Evolutionary conservation across 2,888 invertebrate genomes (phyloP).

Genomic region (Meghimatium bilineatum): DNA sequence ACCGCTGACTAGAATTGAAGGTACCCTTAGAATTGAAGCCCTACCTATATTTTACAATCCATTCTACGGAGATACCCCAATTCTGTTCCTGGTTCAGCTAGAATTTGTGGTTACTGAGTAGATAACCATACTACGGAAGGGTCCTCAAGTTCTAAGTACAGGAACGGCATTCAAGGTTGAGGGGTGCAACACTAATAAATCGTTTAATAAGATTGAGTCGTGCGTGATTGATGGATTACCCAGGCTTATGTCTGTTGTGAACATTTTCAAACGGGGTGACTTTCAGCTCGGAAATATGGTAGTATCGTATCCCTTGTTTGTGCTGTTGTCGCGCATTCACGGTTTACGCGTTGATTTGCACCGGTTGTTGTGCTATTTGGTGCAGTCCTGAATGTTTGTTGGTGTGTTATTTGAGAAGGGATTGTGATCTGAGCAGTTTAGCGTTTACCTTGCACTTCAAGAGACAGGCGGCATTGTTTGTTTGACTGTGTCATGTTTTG

Average conservation of each 20-base stretch:
- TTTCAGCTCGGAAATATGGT: constrained; percentile 13
- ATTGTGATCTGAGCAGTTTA: neutral
- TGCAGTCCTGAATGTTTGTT: neutral
- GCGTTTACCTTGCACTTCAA: neutral
- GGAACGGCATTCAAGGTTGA: neutral
- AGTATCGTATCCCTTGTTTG: neutral
- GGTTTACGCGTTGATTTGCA: neutral
- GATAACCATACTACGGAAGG: neutral
- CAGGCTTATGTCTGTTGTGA: neutral
- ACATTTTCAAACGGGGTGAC: neutral
- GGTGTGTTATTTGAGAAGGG: neutral
- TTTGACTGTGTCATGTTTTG: too few species aligned
- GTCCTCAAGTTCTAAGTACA: neutral
- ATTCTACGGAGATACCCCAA: neutral
- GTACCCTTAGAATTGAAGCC: neutral
- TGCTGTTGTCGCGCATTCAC: neutral
- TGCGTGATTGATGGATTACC: neutral
- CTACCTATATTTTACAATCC: neutral
- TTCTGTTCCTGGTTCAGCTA: neutral
- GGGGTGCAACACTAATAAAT: neutral
- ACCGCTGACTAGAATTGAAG: too few species aligned
- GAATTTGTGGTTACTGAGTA: neutral
- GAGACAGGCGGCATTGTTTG: too few species aligned
- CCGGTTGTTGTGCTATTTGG: neutral
- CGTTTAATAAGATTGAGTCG: neutral